Evolutionary conservation across 2,797 vertebrate species (phyloP).

Genomic region (Vipera latastei): DNA sequence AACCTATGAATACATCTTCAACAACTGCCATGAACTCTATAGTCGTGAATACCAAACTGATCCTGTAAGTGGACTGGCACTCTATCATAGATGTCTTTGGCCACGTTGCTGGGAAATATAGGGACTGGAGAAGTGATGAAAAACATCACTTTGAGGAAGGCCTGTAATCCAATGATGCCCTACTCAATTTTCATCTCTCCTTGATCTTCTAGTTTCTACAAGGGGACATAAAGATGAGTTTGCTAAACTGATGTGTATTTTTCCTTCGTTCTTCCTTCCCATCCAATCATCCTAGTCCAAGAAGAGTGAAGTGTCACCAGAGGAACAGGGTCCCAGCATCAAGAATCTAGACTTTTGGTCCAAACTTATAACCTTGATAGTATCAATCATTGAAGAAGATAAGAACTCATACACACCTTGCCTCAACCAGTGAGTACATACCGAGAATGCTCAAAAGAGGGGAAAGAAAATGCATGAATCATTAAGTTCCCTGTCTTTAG

Average conservation of each 20-base stretch:
- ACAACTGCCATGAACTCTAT: constrained; percentile 96
- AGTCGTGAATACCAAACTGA: constrained; percentile 92
- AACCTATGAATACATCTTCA: constrained; percentile 98
- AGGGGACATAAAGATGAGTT: neutral
- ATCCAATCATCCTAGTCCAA: constrained; percentile 75
- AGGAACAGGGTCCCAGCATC: constrained; percentile 97
- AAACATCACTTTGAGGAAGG: neutral
- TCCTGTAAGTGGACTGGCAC: constrained; percentile 72
- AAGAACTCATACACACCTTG: constrained; percentile 98
- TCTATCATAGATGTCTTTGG: neutral
- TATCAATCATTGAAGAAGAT: constrained; percentile 98
- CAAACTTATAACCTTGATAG: constrained; percentile 97
- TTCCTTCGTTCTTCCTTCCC: neutral
- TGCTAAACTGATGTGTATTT: neutral
- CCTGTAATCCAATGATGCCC: neutral
- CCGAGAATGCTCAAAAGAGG: neutral
- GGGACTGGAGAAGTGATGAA: neutral
- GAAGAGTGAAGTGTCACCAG: constrained; percentile 90
- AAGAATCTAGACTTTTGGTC: constrained; percentile 99
- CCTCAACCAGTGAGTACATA: constrained; percentile 89
- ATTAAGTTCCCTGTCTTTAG: neutral
- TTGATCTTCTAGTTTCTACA: neutral
- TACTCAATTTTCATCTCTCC: neutral
- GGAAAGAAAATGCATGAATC: too few species aligned
- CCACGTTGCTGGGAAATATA: neutral